phyloP scores from a whole-genome alignment of 2,113 vertebrate genomes.

The Sylvia atricapilla region DNA sequence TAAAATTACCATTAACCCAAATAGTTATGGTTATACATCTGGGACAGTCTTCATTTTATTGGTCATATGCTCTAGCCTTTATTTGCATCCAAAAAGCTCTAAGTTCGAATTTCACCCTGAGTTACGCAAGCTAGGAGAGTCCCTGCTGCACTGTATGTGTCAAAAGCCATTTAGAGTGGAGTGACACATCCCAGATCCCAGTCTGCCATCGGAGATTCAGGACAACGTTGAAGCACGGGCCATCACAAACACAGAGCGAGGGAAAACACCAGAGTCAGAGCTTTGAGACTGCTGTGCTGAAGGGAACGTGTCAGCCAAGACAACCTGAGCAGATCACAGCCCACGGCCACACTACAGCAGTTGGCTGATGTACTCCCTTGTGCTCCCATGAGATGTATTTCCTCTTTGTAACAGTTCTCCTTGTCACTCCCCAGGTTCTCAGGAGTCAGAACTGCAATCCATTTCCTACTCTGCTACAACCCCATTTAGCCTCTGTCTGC shows the following conservation, averaged over 20 bases:
- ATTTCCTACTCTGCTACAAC: background rate
- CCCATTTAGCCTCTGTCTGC: background rate
- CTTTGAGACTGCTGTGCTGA: background rate
- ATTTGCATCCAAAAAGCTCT: background rate
- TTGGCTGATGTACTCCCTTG: fast-evolving
- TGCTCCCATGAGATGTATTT: background rate
- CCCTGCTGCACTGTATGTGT: background rate
- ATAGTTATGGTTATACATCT: background rate
- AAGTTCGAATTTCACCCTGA: background rate
- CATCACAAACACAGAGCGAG: background rate
- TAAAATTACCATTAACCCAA: background rate
- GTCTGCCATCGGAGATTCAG: background rate
- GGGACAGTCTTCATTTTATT: background rate
- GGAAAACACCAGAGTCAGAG: background rate
- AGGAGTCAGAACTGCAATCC: background rate
- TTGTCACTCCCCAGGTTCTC: background rate
- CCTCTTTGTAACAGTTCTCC: background rate
- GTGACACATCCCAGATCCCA: background rate
- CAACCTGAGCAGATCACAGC: background rate
- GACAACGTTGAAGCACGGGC: fast-evolving
- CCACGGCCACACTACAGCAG: background rate
- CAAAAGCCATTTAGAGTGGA: background rate
- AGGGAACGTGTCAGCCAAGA: background rate
- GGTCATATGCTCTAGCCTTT: background rate
- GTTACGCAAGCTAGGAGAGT: background rate